These are phyloP conservation scores for Ctenopoma multispine DNA, from an alignment of 2,797 vertebrate genomes.

Conservation along the genomic window DNA sequence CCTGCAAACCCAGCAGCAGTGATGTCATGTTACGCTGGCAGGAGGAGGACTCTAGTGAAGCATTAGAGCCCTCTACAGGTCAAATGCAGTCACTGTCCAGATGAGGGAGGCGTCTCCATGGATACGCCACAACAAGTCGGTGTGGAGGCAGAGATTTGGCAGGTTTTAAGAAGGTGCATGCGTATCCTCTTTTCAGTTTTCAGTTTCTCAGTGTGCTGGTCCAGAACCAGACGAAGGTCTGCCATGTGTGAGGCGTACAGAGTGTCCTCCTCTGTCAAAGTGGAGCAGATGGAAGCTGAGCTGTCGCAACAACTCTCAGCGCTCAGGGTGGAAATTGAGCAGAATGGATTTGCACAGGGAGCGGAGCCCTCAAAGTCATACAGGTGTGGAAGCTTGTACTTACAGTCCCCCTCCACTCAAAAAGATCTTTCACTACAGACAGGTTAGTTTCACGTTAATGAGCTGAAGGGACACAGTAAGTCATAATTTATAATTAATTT, in stretches of 20 bases:
- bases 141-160: constrained; percentile 35
- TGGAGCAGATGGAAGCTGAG: constrained; percentile 83
- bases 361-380: constrained; percentile 37
- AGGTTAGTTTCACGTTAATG: too few species aligned
- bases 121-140: constrained; percentile 65
- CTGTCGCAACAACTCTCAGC: constrained; percentile 74
- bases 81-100: constrained; percentile 15
- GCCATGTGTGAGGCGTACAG: constrained; percentile 76
- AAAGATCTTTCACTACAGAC: neutral
- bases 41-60: constrained; percentile 14
- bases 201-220: neutral
- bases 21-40: neutral
- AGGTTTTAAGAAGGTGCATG: neutral
- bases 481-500: too few species aligned
- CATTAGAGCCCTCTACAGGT: constrained; percentile 71
- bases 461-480: too few species aligned
- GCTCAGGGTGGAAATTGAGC: constrained; percentile 79
- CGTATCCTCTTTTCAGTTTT: neutral
- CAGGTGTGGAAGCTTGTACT: constrained; percentile 70
- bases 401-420: neutral
- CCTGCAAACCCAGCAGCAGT: neutral
- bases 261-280: constrained; percentile 79
- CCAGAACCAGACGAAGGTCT: neutral
- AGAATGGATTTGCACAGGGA: constrained; percentile 51
- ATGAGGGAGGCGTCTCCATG: constrained; percentile 60